phyloP scores from a whole-genome alignment of 2,797 vertebrate species.

The Fundulus diaphanus region DNA sequence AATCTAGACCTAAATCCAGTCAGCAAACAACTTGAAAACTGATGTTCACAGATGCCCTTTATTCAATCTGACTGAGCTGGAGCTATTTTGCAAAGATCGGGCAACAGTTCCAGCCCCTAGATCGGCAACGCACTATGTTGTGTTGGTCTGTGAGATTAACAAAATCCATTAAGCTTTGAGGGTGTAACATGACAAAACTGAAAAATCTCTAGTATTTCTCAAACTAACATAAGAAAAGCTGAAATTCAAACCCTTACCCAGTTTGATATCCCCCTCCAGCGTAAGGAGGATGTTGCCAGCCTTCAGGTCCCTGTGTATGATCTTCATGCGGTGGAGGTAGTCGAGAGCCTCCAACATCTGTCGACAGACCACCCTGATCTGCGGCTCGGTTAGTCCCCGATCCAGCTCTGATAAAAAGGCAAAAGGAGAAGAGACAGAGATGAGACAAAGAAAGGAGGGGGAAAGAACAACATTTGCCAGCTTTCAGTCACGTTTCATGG shows the following conservation, averaged over 20 bases:
- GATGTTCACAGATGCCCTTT: not conserved
- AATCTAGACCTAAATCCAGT: not conserved
- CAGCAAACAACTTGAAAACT: not conserved
- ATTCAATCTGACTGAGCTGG: not conserved
- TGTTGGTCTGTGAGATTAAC: not conserved
- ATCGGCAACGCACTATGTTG: not conserved
- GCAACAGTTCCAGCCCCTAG: not conserved
- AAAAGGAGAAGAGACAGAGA: not conserved
- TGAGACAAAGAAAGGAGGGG: not conserved
- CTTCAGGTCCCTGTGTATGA: constrained; percentile 98
- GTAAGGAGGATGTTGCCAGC: constrained; percentile 96
- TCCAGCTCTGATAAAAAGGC: constrained; percentile 87
- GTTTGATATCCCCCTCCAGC: constrained; percentile 93
- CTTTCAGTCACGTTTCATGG: not conserved
- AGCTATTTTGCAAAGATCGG: not conserved
- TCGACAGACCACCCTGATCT: constrained; percentile 92
- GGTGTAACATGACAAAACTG: not conserved
- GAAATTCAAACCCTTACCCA: constrained; percentile 81
- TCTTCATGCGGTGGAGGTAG: constrained; percentile 94
- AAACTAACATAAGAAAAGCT: constrained; percentile 10
- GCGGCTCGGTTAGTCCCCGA: constrained; percentile 89
- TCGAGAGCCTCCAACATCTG: constrained; percentile 94
- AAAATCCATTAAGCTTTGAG: not conserved
- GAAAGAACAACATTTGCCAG: not conserved
- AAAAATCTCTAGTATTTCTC: not conserved